These are phyloP conservation scores for Cervus canadensis DNA, from an alignment of 2,113 vertebrate species.

Conservation along the genomic window DNA sequence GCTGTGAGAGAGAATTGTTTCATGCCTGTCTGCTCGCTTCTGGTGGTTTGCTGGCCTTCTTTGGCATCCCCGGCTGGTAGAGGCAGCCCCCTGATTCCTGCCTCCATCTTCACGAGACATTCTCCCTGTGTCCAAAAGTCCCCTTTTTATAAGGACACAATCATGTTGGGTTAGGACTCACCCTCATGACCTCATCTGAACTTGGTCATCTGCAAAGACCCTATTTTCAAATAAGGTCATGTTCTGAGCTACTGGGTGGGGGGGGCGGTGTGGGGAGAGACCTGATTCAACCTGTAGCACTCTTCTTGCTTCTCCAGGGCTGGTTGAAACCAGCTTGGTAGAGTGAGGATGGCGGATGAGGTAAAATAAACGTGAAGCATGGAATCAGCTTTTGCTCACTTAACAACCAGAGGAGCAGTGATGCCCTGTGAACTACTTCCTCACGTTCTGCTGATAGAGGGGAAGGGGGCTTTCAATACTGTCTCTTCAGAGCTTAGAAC, in stretches of 20 bases:
- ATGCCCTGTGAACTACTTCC: neutral
- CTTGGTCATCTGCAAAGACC: neutral
- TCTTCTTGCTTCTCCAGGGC: neutral
- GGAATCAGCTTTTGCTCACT: neutral
- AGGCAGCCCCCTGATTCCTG: neutral
- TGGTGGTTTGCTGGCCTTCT: neutral
- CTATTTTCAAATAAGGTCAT: neutral
- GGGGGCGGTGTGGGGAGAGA: fast-evolving
- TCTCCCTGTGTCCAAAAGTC: neutral
- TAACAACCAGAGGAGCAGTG: neutral
- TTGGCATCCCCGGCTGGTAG: neutral
- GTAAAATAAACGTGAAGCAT: neutral
- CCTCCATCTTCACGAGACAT: neutral
- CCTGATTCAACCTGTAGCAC: neutral
- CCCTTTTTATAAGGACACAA: neutral
- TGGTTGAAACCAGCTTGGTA: neutral
- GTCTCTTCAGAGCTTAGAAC: neutral
- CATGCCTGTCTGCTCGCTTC: neutral
- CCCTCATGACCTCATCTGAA: neutral
- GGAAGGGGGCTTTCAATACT: neutral
- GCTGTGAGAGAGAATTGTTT: neutral
- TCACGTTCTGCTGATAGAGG: neutral
- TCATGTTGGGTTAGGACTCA: neutral
- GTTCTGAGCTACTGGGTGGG: neutral
- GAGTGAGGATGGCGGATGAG: neutral